Base-by-base conservation (phyloP, 37 sponge, comb jelly and placozoan species). In the Amphimedon queenslandica region DNA sequence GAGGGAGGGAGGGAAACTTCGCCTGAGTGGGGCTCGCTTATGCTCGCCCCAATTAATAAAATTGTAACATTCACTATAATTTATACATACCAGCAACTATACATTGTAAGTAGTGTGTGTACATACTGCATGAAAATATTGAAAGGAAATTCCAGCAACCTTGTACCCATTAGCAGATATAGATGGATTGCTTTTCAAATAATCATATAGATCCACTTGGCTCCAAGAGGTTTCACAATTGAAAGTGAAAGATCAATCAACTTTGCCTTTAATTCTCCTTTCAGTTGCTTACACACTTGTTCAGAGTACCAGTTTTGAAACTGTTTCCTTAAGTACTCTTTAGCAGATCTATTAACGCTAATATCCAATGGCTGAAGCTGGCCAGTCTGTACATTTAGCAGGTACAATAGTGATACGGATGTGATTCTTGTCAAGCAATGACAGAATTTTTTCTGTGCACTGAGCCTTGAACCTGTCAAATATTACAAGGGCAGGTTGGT, bases 161-260 rank as follows among this genome's bases (percentile, higher is more conserved):
- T 64, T 89, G 61, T 78, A 89, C 30, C 84, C 90, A 75, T 78
- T 88, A 24, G n/a, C 23, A n/a, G 81, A 63, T 25, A 82, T 77
- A 41, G 66, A 33, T 37, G 37, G 35, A 42, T 80, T 43, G 37
- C 28, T 10, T 30, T 70, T 79, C 11, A 84, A 2, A 56, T 89
- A 73, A 32, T 89, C 72, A 47, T 51, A 69, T 21, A 80, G 31
- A 23, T 28, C 90, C 90, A 89, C 6, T 65, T 65, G 37, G 80
- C 80, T 27, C 75, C 70, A 18, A 83, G 74, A 33, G 80, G 84
- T 71, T 89, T 89, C 57, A 79, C 40, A 40, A 70, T 39, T 47
- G 67, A 28, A 29, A 66, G 1, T n/a, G 27, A 75, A 29, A 82
- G 58, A 74, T 74, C 74, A 20, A 82, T 63, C 5, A n/a, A n/a